These are phyloP conservation scores for Muschampia plurimacula DNA, from an alignment of 2,888 invertebrate genomes.

Conservation along the genomic window DNA sequence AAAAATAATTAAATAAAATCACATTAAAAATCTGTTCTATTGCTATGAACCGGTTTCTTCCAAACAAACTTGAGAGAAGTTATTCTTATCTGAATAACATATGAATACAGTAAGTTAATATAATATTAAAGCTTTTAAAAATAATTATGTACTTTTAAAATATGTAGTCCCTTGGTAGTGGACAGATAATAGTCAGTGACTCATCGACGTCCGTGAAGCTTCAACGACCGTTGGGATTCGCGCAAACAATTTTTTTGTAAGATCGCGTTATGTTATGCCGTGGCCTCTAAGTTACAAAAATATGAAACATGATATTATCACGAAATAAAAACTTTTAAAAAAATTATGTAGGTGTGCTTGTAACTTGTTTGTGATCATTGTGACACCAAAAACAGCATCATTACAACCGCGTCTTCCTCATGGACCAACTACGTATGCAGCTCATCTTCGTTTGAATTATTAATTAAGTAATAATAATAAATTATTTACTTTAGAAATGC, in stretches of 20 bases:
- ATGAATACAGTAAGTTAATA: too few species aligned
- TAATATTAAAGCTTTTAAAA: neutral
- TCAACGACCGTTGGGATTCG: conserved; percentile 49
- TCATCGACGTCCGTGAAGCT: conserved; percentile 48
- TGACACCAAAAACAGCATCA: neutral
- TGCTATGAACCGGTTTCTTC: too few species aligned
- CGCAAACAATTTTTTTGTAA: conserved; percentile 40
- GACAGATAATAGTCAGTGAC: conserved; percentile 43
- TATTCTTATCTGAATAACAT: too few species aligned
- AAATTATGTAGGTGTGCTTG: neutral
- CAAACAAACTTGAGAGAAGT: too few species aligned
- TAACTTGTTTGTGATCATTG: neutral
- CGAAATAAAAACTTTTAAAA: neutral
- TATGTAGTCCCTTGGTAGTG: conserved; percentile 1
- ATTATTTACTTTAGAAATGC: too few species aligned
- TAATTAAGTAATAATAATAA: too few species aligned
- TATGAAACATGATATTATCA: neutral
- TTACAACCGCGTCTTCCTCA: too few species aligned
- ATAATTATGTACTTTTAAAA: neutral
- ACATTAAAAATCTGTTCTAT: too few species aligned
- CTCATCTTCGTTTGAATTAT: too few species aligned
- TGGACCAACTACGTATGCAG: too few species aligned
- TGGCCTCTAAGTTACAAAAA: neutral
- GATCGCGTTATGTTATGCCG: neutral
- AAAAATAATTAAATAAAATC: too few species aligned